Evolutionary conservation across 2,113 vertebrate genomes (phyloP).

Genomic region (Tupaia tana): DNA sequence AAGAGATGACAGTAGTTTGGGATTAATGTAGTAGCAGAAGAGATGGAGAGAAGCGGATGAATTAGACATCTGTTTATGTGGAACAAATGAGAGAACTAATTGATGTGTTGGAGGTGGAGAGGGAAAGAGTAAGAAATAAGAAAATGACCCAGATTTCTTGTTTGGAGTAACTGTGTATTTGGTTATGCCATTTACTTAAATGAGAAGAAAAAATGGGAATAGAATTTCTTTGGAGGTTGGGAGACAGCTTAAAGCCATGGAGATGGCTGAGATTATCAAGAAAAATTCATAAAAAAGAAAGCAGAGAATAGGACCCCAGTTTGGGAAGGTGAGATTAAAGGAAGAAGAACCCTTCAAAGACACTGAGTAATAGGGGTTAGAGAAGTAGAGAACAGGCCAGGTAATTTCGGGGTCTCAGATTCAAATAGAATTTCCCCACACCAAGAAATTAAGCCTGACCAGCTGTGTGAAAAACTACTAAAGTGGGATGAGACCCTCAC

Average conservation of each 20-base stretch:
- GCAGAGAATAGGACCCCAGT: neutral
- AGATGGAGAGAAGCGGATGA: neutral
- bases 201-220: neutral
- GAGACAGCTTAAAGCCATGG: neutral
- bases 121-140: neutral
- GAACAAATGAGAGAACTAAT: neutral
- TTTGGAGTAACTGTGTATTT: neutral
- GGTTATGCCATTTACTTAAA: neutral
- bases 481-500: neutral
- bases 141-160: neutral
- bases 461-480: conserved; percentile 1
- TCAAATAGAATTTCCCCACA: too few species aligned
- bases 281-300: neutral
- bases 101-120: neutral
- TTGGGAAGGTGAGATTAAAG: neutral
- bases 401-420: neutral
- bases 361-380: neutral
- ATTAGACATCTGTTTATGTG: neutral
- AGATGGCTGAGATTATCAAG: neutral
- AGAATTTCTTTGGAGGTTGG: neutral
- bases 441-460: neutral
- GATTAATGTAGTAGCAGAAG: neutral
- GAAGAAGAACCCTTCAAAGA: neutral
- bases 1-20: neutral
- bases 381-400: neutral